phyloP scores from a whole-genome alignment of 2,113 vertebrate species.

The Origma solitaria region DNA sequence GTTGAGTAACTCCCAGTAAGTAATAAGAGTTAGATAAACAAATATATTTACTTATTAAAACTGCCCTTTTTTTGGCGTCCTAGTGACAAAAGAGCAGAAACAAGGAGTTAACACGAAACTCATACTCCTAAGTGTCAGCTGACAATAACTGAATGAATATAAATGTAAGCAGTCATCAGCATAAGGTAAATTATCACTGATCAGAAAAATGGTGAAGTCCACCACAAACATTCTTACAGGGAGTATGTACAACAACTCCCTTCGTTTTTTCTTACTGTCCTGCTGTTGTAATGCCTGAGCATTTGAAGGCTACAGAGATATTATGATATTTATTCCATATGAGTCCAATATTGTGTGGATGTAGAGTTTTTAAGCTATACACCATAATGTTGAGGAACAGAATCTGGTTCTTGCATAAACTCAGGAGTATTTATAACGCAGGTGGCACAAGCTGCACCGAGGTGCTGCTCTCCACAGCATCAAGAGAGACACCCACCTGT shows the following conservation, averaged over 20 bases:
- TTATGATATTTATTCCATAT: background rate
- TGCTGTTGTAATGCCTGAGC: background rate
- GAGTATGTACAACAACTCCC: background rate
- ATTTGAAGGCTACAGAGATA: background rate
- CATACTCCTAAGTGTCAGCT: background rate
- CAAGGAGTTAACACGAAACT: background rate
- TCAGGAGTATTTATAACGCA: background rate
- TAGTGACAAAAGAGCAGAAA: background rate
- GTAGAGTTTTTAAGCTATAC: background rate
- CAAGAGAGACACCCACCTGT: fast-evolving
- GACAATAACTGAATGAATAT: background rate
- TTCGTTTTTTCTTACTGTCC: background rate
- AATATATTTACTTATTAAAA: background rate
- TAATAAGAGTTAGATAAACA: background rate
- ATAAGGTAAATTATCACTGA: background rate
- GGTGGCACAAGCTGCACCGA: background rate
- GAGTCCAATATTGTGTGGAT: background rate
- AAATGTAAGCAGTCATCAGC: background rate
- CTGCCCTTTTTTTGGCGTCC: background rate
- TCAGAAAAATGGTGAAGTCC: background rate
- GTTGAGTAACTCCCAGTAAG: background rate
- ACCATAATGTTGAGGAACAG: background rate
- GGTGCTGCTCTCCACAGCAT: background rate
- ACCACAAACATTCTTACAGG: background rate
- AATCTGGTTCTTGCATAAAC: background rate